Evolutionary conservation across 2,888 invertebrate genomes (phyloP), one percentile per base, ranked within the genome.

Genomic region (Chrysodeixis includens): DNA sequence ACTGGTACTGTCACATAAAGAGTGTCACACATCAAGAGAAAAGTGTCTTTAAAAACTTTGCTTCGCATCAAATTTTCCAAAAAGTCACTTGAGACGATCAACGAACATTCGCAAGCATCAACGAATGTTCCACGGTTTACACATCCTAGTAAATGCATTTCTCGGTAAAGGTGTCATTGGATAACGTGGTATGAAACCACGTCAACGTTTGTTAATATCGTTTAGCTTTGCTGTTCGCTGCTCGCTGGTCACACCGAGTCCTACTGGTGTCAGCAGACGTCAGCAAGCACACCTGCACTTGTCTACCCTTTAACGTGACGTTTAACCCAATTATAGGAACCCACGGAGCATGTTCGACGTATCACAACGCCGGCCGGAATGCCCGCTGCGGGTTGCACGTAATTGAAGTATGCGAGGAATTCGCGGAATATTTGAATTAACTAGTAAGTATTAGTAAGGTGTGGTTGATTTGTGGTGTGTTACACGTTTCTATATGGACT

Each of bases 391-490:
- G 61, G 22, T 18, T 46, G 9, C 61, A 55, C 57, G 65, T 69
- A 56, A 66, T 66, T 51, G 60, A 71, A 76, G 35, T 60, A 62
- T 62, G 56, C 53, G 53, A 56, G 54, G 66, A 56, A 74, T 76
- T 66, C 53, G 56, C 30, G 22, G 56, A 66, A 14, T 57, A 46
- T 54, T 62, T 32, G 62, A 76, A 64, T 58, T 9, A 62, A 76
- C 57, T 58, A 46, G 40, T 59, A 49, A 71, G 56, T 66, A 66
- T 76, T 71, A 59, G 56, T 62, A 40, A 66, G 77, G 73, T 49
- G 72, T 46, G 72, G 59, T 59, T 64, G 71, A 56, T 70, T 72
- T 75, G 71, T 63, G 26, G 26, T 52, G 57, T n/a, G 18, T 35
- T 35, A n/a, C 60, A 9, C 58, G 22, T 52, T 52, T 52, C 6